A percentile compares a stretch with the other conserved stretches of the same genome.
Evolutionary conservation across 1,140 invertebrate genomes (phyloP).

Genomic region (Ceratitis capitata): DNA sequence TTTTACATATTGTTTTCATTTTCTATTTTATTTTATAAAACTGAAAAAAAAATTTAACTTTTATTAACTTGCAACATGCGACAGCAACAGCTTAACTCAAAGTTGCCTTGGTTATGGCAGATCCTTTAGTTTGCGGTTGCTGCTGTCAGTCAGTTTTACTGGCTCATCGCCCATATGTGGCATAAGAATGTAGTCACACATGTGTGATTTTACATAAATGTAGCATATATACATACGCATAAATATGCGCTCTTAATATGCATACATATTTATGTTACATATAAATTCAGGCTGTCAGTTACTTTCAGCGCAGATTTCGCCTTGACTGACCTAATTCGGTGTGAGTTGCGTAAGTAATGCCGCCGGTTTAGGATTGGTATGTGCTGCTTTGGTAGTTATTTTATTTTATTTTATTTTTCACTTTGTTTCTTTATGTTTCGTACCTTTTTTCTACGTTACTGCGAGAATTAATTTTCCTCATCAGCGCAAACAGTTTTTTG

Average conservation of each 20-base stretch:
- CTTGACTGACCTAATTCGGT: slow-evolving; percentile 15
- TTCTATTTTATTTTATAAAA: background rate
- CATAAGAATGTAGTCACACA: background rate
- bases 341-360: slow-evolving; percentile 23
- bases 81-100: background rate
- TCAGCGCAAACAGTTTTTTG: too few relatives aligned
- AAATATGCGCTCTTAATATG: background rate
- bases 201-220: background rate
- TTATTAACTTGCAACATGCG: background rate
- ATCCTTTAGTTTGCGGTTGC: background rate
- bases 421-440: background rate
- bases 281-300: slow-evolving; percentile 20
- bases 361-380: background rate
- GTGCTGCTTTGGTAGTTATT: background rate
- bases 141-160: background rate
- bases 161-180: background rate
- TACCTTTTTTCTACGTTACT: background rate
- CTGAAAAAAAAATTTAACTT: background rate
- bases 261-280: background rate
- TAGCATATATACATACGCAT: background rate
- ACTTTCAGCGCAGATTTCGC: slow-evolving; percentile 3
- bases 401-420: background rate
- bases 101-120: background rate
- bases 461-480: slow-evolving; percentile 6
- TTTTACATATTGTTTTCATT: too few relatives aligned